Base-by-base conservation (phyloP, 2,797 vertebrate species). In the Melanotaenia trifasciata region DNA sequence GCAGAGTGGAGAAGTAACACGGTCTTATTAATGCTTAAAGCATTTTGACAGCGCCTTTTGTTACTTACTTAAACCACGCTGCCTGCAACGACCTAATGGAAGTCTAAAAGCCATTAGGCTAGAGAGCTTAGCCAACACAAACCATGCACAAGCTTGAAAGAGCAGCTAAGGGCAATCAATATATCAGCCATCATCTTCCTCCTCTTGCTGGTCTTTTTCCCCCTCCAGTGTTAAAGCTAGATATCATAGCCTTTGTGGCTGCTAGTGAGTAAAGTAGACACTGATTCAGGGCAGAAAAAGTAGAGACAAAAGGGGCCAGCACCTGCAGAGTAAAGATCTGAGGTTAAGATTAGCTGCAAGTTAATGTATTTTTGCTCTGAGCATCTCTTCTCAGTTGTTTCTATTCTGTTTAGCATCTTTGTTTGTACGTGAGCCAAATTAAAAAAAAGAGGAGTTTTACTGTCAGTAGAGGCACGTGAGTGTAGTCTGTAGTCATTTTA, bases 61-160 rank as follows among this genome's bases (percentile, higher is more conserved):
- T 93, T 94, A 91, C 93, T 90, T 89, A 91, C 93, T 95, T 94
- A 94, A 94, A 94, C 92, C 92, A 89, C 51, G 65, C 86, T 67
- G 84, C 67, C 82, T 90, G 74, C 84, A 77, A 61, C 78, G 7
- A 90, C 76, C 90, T 94, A 94, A 94, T 93, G 91, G 92, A 92
- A 66, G 87, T 89, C 84, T 91, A 90, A 92, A 91, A 92, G 87
- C 92, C 90, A 93, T 94, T 84, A 64, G 84, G 76, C 82, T 79
- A 63, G 87, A 84, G 90, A 90, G 88, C 82, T 88, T 76, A 79
- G 92, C 92, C 90, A 91, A 92, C 89, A 90, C 91, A 86, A 90
- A 85, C 83, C 70, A 64, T 64, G 76, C 76, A 63, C 60, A 73
- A 70, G 74, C 87, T 89, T 74, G 75, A 80, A 74, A 77, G 85